Evolutionary conservation across 2,113 vertebrate species (phyloP).

Genomic region (Oncorhynchus mykiss): DNA sequence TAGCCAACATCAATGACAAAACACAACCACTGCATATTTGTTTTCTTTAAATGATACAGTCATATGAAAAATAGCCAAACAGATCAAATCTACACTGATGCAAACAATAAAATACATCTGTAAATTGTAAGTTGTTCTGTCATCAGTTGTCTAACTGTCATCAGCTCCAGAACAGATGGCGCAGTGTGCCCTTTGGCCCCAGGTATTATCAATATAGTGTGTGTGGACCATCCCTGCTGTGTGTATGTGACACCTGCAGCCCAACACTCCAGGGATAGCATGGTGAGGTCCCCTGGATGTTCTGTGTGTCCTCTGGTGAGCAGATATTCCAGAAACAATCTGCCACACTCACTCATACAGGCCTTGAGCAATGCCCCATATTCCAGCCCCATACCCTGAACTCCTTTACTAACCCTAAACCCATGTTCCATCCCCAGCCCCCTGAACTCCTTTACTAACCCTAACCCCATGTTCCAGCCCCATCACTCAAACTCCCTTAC

Average conservation of each 20-base stretch:
- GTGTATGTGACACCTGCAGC: constrained; percentile 41
- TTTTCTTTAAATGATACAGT: no score
- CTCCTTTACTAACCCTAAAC: no score
- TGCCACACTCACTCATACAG: constrained; percentile 45
- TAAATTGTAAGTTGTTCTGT: no score
- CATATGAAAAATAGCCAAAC: no score
- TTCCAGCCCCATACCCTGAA: constrained; percentile 18
- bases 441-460: no score
- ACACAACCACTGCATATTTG: no score
- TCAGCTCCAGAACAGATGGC: neutral
- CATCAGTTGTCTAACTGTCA: neutral
- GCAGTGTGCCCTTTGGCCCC: constrained; percentile 15
- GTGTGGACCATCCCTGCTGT: constrained; percentile 17
- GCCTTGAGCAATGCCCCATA: constrained; percentile 27
- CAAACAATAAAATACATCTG: no score
- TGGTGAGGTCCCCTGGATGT: neutral
- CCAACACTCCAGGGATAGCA: constrained; percentile 22
- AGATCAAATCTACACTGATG: no score
- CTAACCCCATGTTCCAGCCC: no score
- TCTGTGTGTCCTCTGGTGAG: constrained; percentile 15
- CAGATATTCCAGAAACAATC: constrained; percentile 54
- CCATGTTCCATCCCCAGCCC: no score
- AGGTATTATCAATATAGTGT: constrained; percentile 59
- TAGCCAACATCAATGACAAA: no score
- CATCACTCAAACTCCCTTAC: accelerated